phyloP scores from a whole-genome alignment of 2,888 invertebrate species.

The Drosophila mulleri region DNA sequence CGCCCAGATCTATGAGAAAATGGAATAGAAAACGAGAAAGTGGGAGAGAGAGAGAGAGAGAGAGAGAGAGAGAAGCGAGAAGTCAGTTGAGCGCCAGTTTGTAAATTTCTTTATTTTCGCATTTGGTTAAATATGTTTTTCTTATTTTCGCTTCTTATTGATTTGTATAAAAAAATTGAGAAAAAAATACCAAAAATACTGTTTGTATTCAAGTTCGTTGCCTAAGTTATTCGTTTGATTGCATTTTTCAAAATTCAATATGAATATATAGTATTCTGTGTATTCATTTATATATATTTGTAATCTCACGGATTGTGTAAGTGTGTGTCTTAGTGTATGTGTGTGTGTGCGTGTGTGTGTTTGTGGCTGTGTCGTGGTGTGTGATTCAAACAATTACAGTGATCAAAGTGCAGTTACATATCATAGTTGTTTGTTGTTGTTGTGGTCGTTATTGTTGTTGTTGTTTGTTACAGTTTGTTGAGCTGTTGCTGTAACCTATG shows the following conservation, averaged over 20 bases:
- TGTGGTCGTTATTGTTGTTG: slow-evolving; percentile 13
- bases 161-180: slow-evolving; percentile 29
- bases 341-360: slow-evolving; percentile 21
- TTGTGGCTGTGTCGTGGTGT: slow-evolving; percentile 47
- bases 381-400: slow-evolving; percentile 71
- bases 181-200: slow-evolving; percentile 2
- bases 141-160: slow-evolving; percentile 10
- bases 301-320: slow-evolving; percentile 31
- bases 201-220: slow-evolving; percentile 57
- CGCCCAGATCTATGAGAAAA: slow-evolving; percentile 92
- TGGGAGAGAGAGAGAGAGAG: slow-evolving; percentile 26
- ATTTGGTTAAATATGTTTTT: slow-evolving; percentile 8
- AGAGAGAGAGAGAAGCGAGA: slow-evolving; percentile 19
- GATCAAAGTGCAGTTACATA: slow-evolving; percentile 74
- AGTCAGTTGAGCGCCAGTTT: slow-evolving; percentile 43
- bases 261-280: neutral
- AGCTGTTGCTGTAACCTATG: slow-evolving; percentile 62
- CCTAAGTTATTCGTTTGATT: slow-evolving; percentile 73
- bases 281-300: neutral
- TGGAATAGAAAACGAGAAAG: slow-evolving; percentile 30
- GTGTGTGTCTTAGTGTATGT: slow-evolving; percentile 16
- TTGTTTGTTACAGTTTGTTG: slow-evolving; percentile 37
- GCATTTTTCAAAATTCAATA: no score
- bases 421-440: slow-evolving; percentile 60
- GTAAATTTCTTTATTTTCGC: neutral